Conservation (phyloP, 2,888 invertebrate species). For the Electrophaes corylata region DNA sequence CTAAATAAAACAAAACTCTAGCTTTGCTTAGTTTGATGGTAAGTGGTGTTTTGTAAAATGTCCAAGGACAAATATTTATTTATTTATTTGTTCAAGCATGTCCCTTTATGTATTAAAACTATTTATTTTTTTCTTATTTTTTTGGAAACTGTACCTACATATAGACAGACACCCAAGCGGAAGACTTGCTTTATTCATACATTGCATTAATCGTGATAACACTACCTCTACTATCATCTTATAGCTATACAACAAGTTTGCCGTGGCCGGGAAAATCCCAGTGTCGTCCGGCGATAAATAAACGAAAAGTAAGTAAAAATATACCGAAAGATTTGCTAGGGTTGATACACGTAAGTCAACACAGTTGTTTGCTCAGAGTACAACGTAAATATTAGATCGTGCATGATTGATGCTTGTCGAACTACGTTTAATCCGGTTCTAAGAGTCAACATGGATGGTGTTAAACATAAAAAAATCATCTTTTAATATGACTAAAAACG, state of each 20-base stretch:
- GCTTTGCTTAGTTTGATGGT: too few relatives aligned
- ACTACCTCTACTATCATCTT: too few relatives aligned
- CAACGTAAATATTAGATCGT: slow-evolving; percentile 2
- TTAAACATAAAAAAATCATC: too few relatives aligned
- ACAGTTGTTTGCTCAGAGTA: neutral
- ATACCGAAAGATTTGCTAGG: slow-evolving; percentile 11
- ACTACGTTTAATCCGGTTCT: slow-evolving; percentile 1
- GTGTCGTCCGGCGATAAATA: slow-evolving; percentile 24
- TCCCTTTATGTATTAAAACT: too few relatives aligned
- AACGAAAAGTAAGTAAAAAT: slow-evolving; percentile 17
- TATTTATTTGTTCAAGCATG: too few relatives aligned
- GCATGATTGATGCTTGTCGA: slow-evolving; percentile 3
- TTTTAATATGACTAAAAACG: too few relatives aligned
- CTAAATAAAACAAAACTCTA: too few relatives aligned
- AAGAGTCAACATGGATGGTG: neutral
- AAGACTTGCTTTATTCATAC: neutral
- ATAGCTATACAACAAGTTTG: slow-evolving; percentile 12
- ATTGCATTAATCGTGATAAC: neutral
- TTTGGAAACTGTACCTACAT: too few relatives aligned
- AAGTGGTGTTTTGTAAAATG: too few relatives aligned
- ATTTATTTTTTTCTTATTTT: too few relatives aligned
- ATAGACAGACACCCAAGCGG: neutral
- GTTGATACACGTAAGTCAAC: slow-evolving; percentile 13
- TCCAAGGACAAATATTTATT: too few relatives aligned
- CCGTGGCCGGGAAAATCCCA: slow-evolving; percentile 26